Evolutionary conservation across 2,113 vertebrate species (phyloP).

Genomic region (Aleadryas rufinucha): DNA sequence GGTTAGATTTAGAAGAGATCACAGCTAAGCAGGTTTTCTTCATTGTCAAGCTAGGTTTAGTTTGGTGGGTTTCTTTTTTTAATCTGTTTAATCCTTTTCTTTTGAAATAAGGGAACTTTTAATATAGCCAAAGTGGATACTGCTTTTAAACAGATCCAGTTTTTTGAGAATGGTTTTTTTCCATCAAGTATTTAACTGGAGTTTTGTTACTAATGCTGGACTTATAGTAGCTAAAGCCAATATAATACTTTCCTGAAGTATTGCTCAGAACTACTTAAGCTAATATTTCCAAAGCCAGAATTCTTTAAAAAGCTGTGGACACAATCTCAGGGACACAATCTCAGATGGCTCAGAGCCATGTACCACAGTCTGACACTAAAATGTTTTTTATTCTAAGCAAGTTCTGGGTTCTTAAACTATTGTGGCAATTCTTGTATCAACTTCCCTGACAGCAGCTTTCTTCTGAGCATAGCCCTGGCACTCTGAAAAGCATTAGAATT

Average conservation of each 20-base stretch:
- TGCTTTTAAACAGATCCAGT: constrained; percentile 18
- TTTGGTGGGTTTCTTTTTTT: background rate
- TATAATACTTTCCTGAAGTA: constrained; percentile 60
- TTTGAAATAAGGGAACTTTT: constrained; percentile 29
- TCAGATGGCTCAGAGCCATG: constrained; percentile 22
- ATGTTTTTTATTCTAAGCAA: background rate
- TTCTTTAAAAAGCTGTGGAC: constrained; percentile 16
- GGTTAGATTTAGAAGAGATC: background rate
- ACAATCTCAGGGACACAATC: constrained; percentile 31
- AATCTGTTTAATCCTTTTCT: constrained; percentile 23
- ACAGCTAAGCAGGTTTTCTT: background rate
- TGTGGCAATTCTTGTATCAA: background rate
- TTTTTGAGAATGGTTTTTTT: constrained; percentile 28
- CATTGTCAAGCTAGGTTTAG: background rate
- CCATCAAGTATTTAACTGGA: constrained; percentile 31
- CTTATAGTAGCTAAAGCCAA: constrained; percentile 45
- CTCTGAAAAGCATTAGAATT: background rate
- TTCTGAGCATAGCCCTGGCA: background rate
- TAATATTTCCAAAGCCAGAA: constrained; percentile 56
- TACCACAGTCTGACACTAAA: background rate
- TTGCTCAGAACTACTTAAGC: constrained; percentile 53
- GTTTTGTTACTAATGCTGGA: constrained; percentile 66
- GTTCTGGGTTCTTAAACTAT: background rate
- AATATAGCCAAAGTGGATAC: background rate
- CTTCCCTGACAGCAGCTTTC: background rate